These are phyloP conservation scores for Geothlypis trichas DNA, from an alignment of 2,113 vertebrate genomes.

Conservation along the genomic window DNA sequence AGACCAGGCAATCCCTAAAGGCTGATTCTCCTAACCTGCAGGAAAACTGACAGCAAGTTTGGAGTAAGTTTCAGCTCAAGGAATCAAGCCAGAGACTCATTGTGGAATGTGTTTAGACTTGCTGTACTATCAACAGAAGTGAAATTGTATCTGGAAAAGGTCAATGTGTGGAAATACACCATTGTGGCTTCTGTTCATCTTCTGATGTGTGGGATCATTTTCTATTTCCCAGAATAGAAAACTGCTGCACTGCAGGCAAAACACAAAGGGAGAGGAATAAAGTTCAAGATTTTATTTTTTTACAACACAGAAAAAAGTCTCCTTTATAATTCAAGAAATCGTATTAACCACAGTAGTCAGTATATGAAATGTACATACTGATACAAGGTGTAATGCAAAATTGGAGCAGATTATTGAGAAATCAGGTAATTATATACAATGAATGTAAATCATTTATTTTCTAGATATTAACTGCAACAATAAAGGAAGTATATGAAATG, in stretches of 20 bases:
- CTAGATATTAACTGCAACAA: neutral
- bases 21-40: neutral
- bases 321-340: neutral
- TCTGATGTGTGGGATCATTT: neutral
- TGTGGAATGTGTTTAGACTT: neutral
- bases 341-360: neutral
- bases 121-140: neutral
- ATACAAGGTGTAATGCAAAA: neutral
- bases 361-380: neutral
- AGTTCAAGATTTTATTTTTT: neutral
- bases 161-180: neutral
- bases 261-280: neutral
- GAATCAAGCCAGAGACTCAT: neutral
- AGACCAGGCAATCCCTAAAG: neutral
- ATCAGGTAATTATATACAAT: neutral
- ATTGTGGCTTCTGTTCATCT: neutral
- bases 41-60: neutral
- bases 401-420: neutral
- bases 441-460: neutral
- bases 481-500: neutral
- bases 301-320: neutral
- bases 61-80: neutral
- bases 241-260: neutral
- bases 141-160: constrained; percentile 10
- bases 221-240: neutral